phyloP scores from a whole-genome alignment of 2,797 vertebrate species.

The Pangasius krempfi region DNA sequence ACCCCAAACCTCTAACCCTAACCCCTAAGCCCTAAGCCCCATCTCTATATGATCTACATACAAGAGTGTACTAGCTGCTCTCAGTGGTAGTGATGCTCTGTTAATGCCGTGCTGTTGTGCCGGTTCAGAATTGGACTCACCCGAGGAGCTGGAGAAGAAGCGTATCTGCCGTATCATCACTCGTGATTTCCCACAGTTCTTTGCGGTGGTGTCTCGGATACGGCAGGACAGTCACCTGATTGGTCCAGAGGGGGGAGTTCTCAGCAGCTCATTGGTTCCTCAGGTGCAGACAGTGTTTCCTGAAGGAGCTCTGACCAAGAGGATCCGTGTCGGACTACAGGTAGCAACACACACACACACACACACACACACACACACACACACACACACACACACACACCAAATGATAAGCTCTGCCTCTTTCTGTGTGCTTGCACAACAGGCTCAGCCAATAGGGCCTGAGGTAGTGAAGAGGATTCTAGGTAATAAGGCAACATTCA shows the following conservation, averaged over 20 bases:
- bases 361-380: slow-evolving; percentile 10
- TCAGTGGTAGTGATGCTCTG: not conserved
- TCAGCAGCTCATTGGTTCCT: slow-evolving; percentile 94
- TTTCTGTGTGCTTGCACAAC: slow-evolving; percentile 29
- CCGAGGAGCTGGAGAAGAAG: slow-evolving; percentile 92
- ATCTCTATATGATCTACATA: not conserved
- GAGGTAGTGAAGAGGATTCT: slow-evolving; percentile 91
- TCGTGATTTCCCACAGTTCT: slow-evolving; percentile 96
- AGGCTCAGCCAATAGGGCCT: slow-evolving; percentile 90
- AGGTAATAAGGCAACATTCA: slow-evolving; percentile 95
- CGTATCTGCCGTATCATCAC: slow-evolving; percentile 97
- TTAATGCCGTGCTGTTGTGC: not conserved
- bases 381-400: not conserved
- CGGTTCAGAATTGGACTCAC: slow-evolving; percentile 85
- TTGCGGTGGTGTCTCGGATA: slow-evolving; percentile 93
- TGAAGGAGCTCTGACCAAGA: slow-evolving; percentile 93
- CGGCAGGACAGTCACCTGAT: slow-evolving; percentile 97
- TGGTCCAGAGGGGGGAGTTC: slow-evolving; percentile 92
- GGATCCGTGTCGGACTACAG: slow-evolving; percentile 96
- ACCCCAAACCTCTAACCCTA: not conserved
- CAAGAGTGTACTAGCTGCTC: not conserved
- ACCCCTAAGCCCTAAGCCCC: not conserved
- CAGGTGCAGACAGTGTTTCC: slow-evolving; percentile 97
- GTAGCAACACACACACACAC: slow-evolving; percentile 67
- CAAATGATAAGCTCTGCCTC: not conserved